A percentile compares a stretch with the other conserved stretches of the same genome.
phyloP scores from a whole-genome alignment of 2,888 invertebrate species.

The Agriotes lineatus region DNA sequence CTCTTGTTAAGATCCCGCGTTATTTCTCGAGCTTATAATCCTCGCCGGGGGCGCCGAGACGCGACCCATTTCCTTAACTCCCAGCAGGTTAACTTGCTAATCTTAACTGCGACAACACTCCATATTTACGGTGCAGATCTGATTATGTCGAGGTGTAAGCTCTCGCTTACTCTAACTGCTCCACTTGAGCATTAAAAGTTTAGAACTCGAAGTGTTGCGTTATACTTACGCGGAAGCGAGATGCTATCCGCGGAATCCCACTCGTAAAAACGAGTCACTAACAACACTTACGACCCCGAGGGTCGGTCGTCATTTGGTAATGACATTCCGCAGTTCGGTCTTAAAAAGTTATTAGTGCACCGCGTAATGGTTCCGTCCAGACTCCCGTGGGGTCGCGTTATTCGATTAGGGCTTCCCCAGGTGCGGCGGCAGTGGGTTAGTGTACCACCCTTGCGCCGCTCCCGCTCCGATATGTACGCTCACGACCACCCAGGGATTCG shows the following conservation, averaged over 20 bases:
- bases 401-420: slow-evolving; percentile 59
- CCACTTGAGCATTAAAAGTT: slow-evolving; percentile 47
- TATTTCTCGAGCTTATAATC: slow-evolving; percentile 63
- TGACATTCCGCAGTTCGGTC: slow-evolving; percentile 58
- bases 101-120: slow-evolving; percentile 51
- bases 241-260: slow-evolving; percentile 48
- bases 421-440: slow-evolving; percentile 53
- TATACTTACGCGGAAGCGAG: slow-evolving; percentile 38
- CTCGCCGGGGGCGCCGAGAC: slow-evolving; percentile 55
- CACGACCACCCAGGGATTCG: slow-evolving; percentile 63
- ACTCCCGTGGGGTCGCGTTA: slow-evolving; percentile 53
- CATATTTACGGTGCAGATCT: slow-evolving; percentile 53
- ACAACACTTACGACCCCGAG: slow-evolving; percentile 53
- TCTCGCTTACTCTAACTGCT: slow-evolving; percentile 47
- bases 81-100: slow-evolving; percentile 56
- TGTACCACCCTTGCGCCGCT: slow-evolving; percentile 49
- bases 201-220: slow-evolving; percentile 47
- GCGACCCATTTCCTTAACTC: slow-evolving; percentile 56
- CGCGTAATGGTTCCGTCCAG: slow-evolving; percentile 50
- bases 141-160: slow-evolving; percentile 50
- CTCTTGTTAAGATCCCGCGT: slow-evolving; percentile 54
- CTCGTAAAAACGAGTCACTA: slow-evolving; percentile 56
- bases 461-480: slow-evolving; percentile 59
- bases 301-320: slow-evolving; percentile 59
- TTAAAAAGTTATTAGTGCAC: slow-evolving; percentile 61